A percentile compares a stretch with the other conserved stretches of the same genome.
These are phyloP conservation scores for Polymixis flavicincta DNA, from an alignment of 2,888 invertebrate genomes.

Conservation along the genomic window DNA sequence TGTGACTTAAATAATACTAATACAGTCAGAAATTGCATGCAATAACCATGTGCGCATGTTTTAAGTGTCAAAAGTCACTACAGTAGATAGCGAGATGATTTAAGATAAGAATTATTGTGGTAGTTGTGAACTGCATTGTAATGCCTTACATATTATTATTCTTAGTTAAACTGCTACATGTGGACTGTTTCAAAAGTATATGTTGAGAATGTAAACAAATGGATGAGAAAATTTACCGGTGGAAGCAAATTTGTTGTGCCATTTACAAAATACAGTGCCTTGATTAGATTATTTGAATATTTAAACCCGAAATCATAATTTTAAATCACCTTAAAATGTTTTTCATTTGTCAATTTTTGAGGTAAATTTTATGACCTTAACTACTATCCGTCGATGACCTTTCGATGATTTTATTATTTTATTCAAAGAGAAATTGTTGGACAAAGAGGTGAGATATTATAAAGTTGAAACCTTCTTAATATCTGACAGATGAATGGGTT, in stretches of 20 bases:
- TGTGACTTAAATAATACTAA: neutral
- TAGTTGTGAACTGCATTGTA: neutral
- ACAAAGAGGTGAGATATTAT: neutral
- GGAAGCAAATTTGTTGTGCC: neutral
- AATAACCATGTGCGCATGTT: neutral
- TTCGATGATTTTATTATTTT: neutral
- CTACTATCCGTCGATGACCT: neutral
- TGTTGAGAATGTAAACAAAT: neutral
- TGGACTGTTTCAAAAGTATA: neutral
- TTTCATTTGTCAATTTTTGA: neutral
- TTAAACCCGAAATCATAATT: neutral
- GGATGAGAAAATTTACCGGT: neutral
- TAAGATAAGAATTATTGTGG: conserved; percentile 8
- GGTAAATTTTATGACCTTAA: neutral
- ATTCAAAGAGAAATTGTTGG: neutral
- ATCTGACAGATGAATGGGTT: neutral
- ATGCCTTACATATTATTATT: neutral
- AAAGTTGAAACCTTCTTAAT: neutral
- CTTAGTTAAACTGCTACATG: neutral
- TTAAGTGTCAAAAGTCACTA: conserved; percentile 5
- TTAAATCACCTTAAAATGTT: neutral
- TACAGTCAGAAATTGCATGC: neutral
- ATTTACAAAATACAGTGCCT: neutral
- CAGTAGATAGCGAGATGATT: neutral
- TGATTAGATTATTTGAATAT: neutral